A percentile compares a stretch with the other conserved stretches of the same genome.
Evolutionary conservation across 2,113 vertebrate genomes (phyloP).

Genomic region (Casuarius casuarius): DNA sequence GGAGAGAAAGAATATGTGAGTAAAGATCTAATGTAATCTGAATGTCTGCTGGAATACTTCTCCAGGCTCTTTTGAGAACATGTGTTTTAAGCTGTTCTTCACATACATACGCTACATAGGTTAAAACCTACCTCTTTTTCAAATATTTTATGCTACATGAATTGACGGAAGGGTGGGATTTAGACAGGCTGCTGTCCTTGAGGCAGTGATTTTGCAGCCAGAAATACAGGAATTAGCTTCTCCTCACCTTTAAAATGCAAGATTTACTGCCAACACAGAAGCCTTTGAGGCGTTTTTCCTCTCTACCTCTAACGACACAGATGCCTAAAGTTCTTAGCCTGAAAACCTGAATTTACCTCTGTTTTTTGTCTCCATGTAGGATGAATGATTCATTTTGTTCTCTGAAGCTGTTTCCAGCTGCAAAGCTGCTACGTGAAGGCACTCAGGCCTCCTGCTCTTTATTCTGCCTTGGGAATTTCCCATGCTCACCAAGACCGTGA

Average conservation of each 20-base stretch:
- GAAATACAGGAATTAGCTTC: not conserved
- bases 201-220: not conserved
- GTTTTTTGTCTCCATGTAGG: not conserved
- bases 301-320: constrained; percentile 8
- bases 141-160: not conserved
- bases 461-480: constrained; percentile 20
- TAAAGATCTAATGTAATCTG: not conserved
- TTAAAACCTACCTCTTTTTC: not conserved
- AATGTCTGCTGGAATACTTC: not conserved
- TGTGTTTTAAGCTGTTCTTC: not conserved
- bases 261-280: not conserved
- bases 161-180: not conserved
- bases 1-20: not conserved
- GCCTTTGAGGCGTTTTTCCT: not conserved
- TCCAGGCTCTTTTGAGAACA: not conserved
- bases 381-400: constrained; percentile 61
- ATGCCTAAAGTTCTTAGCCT: constrained; percentile 30
- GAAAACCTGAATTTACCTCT: constrained; percentile 59
- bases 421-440: constrained; percentile 37
- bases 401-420: constrained; percentile 24
- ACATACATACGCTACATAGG: not conserved
- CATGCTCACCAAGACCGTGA: not conserved
- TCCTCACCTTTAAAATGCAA: not conserved
- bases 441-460: constrained; percentile 11
- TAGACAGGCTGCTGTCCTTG: not conserved